Evolutionary conservation across 2,797 vertebrate species (phyloP), one percentile per base, ranked within the genome.

Genomic region (Pseudochirops corinnae): DNA sequence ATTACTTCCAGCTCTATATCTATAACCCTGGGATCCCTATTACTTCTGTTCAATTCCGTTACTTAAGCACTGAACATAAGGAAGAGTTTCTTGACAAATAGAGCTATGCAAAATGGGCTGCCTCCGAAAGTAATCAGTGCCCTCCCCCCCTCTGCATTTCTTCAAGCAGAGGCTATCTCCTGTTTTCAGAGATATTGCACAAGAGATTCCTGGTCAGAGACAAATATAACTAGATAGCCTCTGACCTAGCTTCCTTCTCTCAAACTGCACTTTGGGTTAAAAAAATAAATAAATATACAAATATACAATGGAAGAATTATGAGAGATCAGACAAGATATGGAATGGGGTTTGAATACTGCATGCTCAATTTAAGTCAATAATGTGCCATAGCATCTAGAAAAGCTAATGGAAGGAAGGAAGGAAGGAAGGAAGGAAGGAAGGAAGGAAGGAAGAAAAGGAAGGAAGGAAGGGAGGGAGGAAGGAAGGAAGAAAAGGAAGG

Each of bases 401-500:
- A 6, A 74, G 60, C 3, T 33, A 18, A 67, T 5, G 13, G 4
- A 14, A 12, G 29, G 4, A 16, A 2, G 31, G 9, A n/a, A 4
- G 62, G 18, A 2, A 4, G 58, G 12, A 13, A 12, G 58, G 12
- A 0, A 4, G 58, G 12, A 12, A 12, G 29, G 12, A 0, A 12
- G 28, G 26, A 3, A 31, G 7, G 26, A 28, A 28, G 7, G 62
- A n/a, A 67, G 4, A 11, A 13, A 29, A 60, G 28, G 57, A 10
- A 60, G 28, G 9, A 31, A 29, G 0, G 10, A 33, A 4, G 31
- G 31, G 16, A n/a, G 14, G 33, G 33, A 33, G 16, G 14, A 4
- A 2, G 6, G 16, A 12, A 33, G 10, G 3, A 4, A 33, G 2
- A 0, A 0, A 31, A 28, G 29, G 4, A 14, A 4, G 31, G 1